Evolutionary conservation across 2,113 vertebrate genomes (phyloP), one percentile per base, ranked within the genome.

Genomic region (Tachycineta bicolor): DNA sequence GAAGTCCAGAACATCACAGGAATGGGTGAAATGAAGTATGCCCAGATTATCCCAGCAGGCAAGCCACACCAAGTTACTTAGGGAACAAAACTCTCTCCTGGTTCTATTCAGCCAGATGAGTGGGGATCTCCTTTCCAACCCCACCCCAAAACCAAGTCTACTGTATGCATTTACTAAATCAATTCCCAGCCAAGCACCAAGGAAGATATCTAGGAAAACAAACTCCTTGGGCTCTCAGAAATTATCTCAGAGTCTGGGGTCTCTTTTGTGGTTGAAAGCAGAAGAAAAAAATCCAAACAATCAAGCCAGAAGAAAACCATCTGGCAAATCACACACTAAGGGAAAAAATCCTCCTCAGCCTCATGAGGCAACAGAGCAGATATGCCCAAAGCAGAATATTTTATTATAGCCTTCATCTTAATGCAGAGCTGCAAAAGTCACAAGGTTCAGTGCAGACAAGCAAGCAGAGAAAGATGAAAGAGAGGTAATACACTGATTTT

Each of bases 381-480:
- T 33, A 86, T 44, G 5, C 37, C 58, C 23, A 64, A 87, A 94
- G 85, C 33, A 80, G 71, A 95, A 24, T 81, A 84, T 91, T 94
- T 87, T 78, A 76, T 79, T 56, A 63, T 4, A 70, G 29, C 55
- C 37, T 74, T 70, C 78, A 58, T 80, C 79, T 89, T 73, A 91
- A 89, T 26, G 52, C 53, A 87, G 77, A 93, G 8, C 81, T 65
- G 77, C 83, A 87, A 79, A 84, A 64, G 89, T 71, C 93, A 84
- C n/a, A 83, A 64, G 34, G 33, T 46, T 58, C 68, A 55, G 34
- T 6, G 22, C 34, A 87, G 83, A 58, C 43, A 89, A 74, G 89
- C 22, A 70, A 89, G 16, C 37, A 64, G 28, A 76, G 29, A 31
- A 74, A 79, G 78, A 94, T 63, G 28, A 84, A 83, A 89, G 49